Evolutionary conservation across 1,140 invertebrate genomes (phyloP).

Genomic region (Parapsyche elsis): DNA sequence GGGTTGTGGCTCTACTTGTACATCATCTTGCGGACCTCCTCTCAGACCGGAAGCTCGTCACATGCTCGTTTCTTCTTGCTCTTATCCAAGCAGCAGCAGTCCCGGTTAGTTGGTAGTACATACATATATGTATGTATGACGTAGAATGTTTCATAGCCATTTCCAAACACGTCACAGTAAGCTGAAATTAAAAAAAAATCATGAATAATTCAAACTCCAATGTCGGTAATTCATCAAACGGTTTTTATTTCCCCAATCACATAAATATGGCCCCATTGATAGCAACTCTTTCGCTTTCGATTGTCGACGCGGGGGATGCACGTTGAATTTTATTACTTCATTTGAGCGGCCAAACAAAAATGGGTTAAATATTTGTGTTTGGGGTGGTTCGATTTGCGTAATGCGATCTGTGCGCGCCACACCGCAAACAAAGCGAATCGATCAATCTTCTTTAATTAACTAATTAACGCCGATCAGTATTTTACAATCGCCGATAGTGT

Average conservation of each 20-base stretch:
- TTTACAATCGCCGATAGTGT: conserved; percentile 42
- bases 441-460: too few relatives aligned
- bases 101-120: conserved; percentile 29
- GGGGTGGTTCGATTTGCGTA: conserved; percentile 47
- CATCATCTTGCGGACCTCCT: conserved; percentile 30
- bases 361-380: conserved; percentile 53
- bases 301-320: conserved; percentile 6
- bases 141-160: background rate
- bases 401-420: conserved; percentile 33
- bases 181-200: background rate
- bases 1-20: conserved; percentile 56
- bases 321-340: conserved; percentile 52
- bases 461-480: too few relatives aligned
- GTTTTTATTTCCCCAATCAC: conserved; percentile 26
- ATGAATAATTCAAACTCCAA: conserved; percentile 16
- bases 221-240: conserved; percentile 26
- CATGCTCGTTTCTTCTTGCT: background rate
- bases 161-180: background rate
- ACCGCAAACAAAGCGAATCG: too few relatives aligned
- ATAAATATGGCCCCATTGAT: background rate
- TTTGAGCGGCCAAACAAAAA: conserved; percentile 50
- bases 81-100: conserved; percentile 21
- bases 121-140: background rate
- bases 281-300: conserved; percentile 22
- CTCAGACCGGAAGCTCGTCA: background rate